These are phyloP conservation scores for Timandra comae DNA, from an alignment of 2,888 invertebrate genomes.

Conservation along the genomic window DNA sequence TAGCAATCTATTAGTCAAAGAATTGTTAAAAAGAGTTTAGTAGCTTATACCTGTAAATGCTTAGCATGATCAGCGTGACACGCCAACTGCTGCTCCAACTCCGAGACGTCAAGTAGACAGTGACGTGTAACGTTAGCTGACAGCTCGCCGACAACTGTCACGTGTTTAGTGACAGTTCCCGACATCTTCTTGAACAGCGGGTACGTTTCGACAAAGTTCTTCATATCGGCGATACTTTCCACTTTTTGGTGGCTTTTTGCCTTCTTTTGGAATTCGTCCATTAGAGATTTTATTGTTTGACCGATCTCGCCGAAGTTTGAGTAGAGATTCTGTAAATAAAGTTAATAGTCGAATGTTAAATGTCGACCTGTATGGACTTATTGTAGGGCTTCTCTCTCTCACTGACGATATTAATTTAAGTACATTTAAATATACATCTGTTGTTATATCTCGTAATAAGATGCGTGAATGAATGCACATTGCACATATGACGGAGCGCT, in stretches of 20 bases:
- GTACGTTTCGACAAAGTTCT: conserved; percentile 97
- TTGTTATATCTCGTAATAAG: no score
- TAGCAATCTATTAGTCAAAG: no score
- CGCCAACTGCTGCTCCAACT: conserved; percentile 94
- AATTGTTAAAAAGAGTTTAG: no score
- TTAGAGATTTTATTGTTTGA: conserved; percentile 95
- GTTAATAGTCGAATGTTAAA: no score
- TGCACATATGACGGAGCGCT: no score
- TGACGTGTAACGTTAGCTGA: conserved; percentile 88
- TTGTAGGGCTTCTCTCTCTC: neutral
- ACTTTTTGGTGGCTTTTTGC: conserved; percentile 97
- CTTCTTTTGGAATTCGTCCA: conserved; percentile 98
- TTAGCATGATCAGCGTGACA: conserved; percentile 90
- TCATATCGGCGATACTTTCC: conserved; percentile 99
- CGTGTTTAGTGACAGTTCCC: conserved; percentile 97
- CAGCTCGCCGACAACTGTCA: conserved; percentile 96
- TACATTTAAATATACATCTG: neutral
- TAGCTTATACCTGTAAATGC: conserved; percentile 79
- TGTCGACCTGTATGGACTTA: no score
- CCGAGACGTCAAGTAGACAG: conserved; percentile 91
- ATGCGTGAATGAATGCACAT: no score
- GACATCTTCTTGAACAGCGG: conserved; percentile 92
- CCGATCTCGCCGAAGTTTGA: conserved; percentile 99
- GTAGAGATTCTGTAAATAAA: conserved; percentile 89
- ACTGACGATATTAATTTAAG: neutral